Evolutionary conservation across 2,888 invertebrate species (phyloP).

Genomic region (Polydrusus pterygomalis): DNA sequence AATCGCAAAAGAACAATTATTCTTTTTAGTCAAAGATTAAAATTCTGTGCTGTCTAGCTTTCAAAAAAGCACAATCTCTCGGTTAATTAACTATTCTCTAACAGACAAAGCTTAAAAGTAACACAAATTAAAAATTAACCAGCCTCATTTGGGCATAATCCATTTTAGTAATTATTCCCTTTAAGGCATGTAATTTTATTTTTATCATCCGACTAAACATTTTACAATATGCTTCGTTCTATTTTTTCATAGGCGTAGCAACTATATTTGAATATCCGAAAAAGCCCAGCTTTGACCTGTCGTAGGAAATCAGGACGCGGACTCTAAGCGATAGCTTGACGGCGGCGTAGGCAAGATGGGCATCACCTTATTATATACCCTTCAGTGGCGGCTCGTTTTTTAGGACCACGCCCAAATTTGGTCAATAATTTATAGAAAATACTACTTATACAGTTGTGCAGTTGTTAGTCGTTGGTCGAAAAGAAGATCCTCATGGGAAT

Average conservation of each 20-base stretch:
- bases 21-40: slow-evolving; percentile 12
- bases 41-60: slow-evolving; percentile 11
- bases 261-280: too few relatives aligned
- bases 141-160: slow-evolving; percentile 39
- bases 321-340: too few relatives aligned
- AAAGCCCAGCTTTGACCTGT: too few relatives aligned
- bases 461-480: too few relatives aligned
- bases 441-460: too few relatives aligned
- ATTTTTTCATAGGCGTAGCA: background rate
- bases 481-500: too few relatives aligned
- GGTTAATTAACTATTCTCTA: slow-evolving; percentile 40
- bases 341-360: too few relatives aligned
- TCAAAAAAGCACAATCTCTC: slow-evolving; percentile 35
- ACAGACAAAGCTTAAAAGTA: slow-evolving; percentile 39
- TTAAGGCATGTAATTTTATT: slow-evolving; percentile 32
- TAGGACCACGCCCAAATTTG: too few relatives aligned
- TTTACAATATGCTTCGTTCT: background rate
- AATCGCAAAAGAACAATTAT: background rate
- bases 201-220: slow-evolving; percentile 21
- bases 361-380: too few relatives aligned
- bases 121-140: slow-evolving; percentile 40
- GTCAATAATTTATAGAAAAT: too few relatives aligned
- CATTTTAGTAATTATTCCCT: slow-evolving; percentile 36
- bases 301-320: too few relatives aligned
- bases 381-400: too few relatives aligned